These are phyloP conservation scores for Neodiprion fabricii DNA, from an alignment of 1,140 invertebrate genomes.

Conservation along the genomic window DNA sequence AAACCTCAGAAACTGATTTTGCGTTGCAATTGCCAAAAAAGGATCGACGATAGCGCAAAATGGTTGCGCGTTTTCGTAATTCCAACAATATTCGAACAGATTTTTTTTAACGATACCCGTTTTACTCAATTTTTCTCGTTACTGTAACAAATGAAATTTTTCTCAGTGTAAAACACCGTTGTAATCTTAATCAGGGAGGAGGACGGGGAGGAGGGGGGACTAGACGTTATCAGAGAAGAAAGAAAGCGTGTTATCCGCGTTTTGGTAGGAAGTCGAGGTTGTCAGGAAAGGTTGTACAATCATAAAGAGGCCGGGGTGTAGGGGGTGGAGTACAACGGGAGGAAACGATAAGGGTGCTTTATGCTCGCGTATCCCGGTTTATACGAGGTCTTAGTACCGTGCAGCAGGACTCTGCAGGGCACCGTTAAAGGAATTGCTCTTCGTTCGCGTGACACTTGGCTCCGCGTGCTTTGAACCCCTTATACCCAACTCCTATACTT, in stretches of 20 bases:
- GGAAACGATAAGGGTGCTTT: constrained; percentile 4
- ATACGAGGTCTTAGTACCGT: background rate
- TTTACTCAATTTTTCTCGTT: no score
- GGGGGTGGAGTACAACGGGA: background rate
- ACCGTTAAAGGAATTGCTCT: constrained; percentile 1
- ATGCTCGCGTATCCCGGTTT: background rate
- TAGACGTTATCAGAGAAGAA: background rate
- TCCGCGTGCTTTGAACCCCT: background rate
- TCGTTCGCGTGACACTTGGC: constrained; percentile 1
- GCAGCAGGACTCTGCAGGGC: background rate
- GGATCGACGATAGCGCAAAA: no score
- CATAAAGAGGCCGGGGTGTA: background rate
- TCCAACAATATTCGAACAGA: no score
- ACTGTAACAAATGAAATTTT: no score
- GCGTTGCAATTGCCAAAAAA: no score
- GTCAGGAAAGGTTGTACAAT: background rate
- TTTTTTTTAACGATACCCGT: no score
- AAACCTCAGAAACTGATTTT: no score
- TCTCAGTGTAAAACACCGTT: background rate
- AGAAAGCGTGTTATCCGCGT: background rate
- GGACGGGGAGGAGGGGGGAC: no score
- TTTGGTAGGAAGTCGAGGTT: background rate
- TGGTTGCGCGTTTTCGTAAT: no score
- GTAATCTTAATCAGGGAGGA: background rate
- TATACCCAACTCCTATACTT: background rate